phyloP scores from a whole-genome alignment of 1,140 invertebrate genomes.

The Habropoda laboriosa region DNA sequence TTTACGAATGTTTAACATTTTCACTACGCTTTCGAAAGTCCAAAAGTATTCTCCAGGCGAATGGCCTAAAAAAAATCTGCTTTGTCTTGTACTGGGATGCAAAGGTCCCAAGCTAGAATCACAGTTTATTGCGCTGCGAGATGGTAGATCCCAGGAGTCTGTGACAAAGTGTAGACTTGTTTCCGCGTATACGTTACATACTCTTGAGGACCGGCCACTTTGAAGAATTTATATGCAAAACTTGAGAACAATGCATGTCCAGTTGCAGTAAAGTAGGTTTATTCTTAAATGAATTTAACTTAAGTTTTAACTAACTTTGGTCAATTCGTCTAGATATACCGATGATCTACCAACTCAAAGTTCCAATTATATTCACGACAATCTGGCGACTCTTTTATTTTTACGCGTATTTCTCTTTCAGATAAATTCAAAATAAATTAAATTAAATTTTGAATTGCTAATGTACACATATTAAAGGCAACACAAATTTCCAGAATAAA shows the following conservation, averaged over 20 bases:
- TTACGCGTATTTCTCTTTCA: too few species aligned
- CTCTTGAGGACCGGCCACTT: not conserved
- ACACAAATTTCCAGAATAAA: too few species aligned
- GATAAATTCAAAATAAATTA: too few species aligned
- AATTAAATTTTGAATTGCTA: too few species aligned
- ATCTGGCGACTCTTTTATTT: too few species aligned
- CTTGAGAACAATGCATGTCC: not conserved
- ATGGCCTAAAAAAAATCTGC: not conserved
- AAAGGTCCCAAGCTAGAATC: constrained; percentile 2
- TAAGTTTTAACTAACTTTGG: not conserved
- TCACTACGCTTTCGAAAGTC: not conserved
- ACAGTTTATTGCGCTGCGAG: constrained; percentile 14
- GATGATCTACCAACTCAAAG: not conserved
- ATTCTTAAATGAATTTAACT: not conserved
- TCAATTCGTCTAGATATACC: not conserved
- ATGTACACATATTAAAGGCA: too few species aligned
- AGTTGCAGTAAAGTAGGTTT: not conserved
- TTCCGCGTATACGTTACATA: not conserved
- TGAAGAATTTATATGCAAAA: not conserved
- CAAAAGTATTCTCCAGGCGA: not conserved
- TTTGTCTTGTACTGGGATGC: not conserved
- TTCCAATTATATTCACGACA: not conserved
- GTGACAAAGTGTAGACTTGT: constrained; percentile 18
- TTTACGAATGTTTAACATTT: not conserved
- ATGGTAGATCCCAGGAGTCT: not conserved